A percentile compares a stretch with the other conserved stretches of the same genome.
Evolutionary conservation across 2,888 invertebrate species (phyloP).

Genomic region (Perizoma flavofasciatum): DNA sequence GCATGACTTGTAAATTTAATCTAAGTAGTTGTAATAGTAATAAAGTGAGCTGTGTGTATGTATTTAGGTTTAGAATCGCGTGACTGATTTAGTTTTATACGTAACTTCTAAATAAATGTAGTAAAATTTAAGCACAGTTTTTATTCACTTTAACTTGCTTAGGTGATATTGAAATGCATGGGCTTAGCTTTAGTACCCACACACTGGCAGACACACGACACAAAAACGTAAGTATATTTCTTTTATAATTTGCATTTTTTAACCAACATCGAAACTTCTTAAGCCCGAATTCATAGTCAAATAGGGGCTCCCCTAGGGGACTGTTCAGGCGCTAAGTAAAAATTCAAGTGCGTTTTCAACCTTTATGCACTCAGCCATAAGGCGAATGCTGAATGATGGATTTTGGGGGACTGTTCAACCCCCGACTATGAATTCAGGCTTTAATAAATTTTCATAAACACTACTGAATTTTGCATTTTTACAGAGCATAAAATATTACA

Average conservation of each 20-base stretch:
- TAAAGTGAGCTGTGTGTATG: slow-evolving; percentile 46
- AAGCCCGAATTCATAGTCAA: too few relatives aligned
- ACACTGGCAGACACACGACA: slow-evolving; percentile 36
- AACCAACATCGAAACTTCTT: too few relatives aligned
- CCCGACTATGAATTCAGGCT: too few relatives aligned
- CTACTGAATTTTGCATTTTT: too few relatives aligned
- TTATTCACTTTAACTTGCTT: slow-evolving; percentile 38
- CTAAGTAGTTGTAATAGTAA: slow-evolving; percentile 24
- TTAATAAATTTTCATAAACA: too few relatives aligned
- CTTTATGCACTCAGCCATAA: too few relatives aligned
- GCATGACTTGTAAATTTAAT: slow-evolving; percentile 35
- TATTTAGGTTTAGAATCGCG: slow-evolving; percentile 60
- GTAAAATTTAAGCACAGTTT: slow-evolving; percentile 48
- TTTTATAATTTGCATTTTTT: background rate
- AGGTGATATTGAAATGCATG: slow-evolving; percentile 53
- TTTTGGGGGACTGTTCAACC: too few relatives aligned
- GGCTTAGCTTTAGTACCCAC: slow-evolving; percentile 64
- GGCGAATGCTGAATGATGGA: too few relatives aligned
- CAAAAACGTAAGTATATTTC: slow-evolving; percentile 34
- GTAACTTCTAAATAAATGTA: slow-evolving; percentile 56
- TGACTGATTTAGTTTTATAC: slow-evolving; percentile 76
- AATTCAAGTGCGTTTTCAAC: too few relatives aligned
- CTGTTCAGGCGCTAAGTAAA: too few relatives aligned
- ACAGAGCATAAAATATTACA: too few relatives aligned
- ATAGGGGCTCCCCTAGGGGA: too few relatives aligned